Conservation (phyloP, 2,888 invertebrate species). For the Aromia moschata region DNA sequence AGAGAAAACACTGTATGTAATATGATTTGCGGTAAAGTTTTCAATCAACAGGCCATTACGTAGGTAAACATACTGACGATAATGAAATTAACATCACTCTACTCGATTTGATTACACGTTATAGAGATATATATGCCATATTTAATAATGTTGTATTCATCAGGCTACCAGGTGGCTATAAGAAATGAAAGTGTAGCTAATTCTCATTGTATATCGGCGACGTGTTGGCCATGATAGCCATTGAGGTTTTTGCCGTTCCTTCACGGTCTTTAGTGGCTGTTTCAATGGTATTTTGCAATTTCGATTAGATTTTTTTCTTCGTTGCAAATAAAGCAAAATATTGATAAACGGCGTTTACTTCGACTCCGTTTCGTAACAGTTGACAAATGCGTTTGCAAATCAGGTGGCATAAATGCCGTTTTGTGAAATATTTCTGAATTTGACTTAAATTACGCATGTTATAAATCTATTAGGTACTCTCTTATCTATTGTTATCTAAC, state of each 20-base stretch:
- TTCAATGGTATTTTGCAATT: conserved; percentile 22
- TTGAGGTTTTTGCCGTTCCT: conserved; percentile 15
- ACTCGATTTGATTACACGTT: conserved; percentile 15
- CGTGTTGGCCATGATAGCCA: conserved; percentile 24
- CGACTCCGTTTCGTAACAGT: conserved; percentile 4
- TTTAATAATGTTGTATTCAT: conserved; percentile 17
- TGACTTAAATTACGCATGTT: too few species aligned
- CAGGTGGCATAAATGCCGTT: background rate
- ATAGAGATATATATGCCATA: conserved; percentile 17
- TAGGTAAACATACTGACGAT: conserved; percentile 1
- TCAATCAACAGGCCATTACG: conserved; percentile 15
- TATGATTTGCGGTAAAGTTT: background rate
- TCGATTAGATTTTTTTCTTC: conserved; percentile 21
- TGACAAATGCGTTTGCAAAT: conserved; percentile 12
- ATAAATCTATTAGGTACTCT: too few species aligned
- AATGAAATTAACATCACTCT: conserved; percentile 7
- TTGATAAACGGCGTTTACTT: conserved; percentile 16
- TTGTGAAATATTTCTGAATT: background rate
- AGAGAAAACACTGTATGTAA: background rate
- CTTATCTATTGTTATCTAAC: too few species aligned
- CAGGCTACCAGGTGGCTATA: conserved; percentile 7
- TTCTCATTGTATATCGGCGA: conserved; percentile 19
- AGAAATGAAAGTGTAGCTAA: conserved; percentile 24
- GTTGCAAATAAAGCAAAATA: conserved; percentile 10
- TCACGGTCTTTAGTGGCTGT: conserved; percentile 12